These are phyloP conservation scores for Andrena dorsata DNA, from an alignment of 2,888 invertebrate genomes.

Conservation along the genomic window DNA sequence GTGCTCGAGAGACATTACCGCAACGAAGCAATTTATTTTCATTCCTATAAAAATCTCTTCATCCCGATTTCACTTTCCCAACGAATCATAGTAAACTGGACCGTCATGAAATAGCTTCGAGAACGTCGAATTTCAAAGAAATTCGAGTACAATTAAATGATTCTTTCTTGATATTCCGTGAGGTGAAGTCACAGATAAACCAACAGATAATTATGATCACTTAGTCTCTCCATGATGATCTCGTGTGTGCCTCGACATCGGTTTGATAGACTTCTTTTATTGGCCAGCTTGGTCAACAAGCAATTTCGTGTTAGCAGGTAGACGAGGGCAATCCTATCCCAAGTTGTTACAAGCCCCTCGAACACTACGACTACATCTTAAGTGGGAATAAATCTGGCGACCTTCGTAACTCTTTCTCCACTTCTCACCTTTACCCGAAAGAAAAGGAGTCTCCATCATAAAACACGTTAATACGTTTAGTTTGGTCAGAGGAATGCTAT, in stretches of 20 bases:
- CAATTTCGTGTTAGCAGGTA: conserved; percentile 76
- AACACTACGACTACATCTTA: conserved; percentile 53
- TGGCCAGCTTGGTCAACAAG: conserved; percentile 75
- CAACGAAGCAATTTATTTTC: background rate
- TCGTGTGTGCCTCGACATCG: conserved; percentile 55
- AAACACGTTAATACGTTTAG: conserved; percentile 47
- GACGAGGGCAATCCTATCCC: conserved; percentile 67
- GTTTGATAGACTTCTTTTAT: conserved; percentile 76
- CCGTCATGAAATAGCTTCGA: too few species aligned
- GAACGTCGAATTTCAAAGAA: background rate
- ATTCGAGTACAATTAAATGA: background rate
- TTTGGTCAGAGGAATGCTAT: conserved; percentile 2
- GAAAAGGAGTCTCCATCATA: conserved; percentile 16
- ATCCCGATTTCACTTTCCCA: too few species aligned
- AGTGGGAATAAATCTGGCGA: conserved; percentile 62
- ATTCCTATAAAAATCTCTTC: background rate
- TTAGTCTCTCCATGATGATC: conserved; percentile 37
- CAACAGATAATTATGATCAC: conserved; percentile 36
- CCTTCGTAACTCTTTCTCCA: conserved; percentile 41
- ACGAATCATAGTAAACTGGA: too few species aligned
- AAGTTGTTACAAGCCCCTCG: conserved; percentile 53
- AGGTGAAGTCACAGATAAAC: background rate
- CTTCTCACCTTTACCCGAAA: conserved; percentile 25
- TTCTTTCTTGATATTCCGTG: background rate
- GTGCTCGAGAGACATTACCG: background rate